These are phyloP conservation scores for Amphibalanus amphitrite DNA, from an alignment of 1,140 invertebrate genomes.

Conservation along the genomic window DNA sequence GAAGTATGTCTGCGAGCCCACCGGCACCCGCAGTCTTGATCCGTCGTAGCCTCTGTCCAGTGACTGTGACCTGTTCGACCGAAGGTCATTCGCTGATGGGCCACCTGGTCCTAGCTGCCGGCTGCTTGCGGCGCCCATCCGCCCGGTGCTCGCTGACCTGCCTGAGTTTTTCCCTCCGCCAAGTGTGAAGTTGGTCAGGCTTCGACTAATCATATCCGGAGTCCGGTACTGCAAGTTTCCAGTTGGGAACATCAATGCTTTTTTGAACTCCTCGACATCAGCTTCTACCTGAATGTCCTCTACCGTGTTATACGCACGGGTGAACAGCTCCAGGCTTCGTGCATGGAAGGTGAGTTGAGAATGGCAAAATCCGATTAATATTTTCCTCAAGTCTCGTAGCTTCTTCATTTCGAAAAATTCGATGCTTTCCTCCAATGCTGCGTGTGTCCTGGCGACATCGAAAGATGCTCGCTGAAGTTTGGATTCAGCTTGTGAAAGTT, in stretches of 20 bases:
- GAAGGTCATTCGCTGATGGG: not conserved
- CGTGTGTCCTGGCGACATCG: not conserved
- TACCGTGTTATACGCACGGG: not conserved
- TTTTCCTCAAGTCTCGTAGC: not conserved
- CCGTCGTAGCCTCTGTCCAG: not conserved
- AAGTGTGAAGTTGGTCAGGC: not conserved
- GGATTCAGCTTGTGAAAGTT: not conserved
- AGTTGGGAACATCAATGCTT: not conserved
- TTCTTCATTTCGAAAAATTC: not conserved
- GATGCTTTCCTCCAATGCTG: not conserved
- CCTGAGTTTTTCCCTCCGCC: too few relatives aligned
- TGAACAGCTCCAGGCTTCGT: not conserved
- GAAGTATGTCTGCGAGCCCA: not conserved
- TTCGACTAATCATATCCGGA: not conserved
- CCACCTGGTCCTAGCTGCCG: not conserved
- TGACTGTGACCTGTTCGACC: not conserved
- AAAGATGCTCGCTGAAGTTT: not conserved
- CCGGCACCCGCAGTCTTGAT: not conserved
- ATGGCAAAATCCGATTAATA: not conserved
- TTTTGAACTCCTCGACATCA: not conserved
- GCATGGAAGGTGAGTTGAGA: not conserved
- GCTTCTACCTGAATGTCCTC: not conserved
- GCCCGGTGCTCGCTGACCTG: not conserved
- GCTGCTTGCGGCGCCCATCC: not conserved
- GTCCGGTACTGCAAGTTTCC: not conserved